Evolutionary conservation across 2,113 vertebrate species (phyloP).

Genomic region (Melanostigma gelatinosum): DNA sequence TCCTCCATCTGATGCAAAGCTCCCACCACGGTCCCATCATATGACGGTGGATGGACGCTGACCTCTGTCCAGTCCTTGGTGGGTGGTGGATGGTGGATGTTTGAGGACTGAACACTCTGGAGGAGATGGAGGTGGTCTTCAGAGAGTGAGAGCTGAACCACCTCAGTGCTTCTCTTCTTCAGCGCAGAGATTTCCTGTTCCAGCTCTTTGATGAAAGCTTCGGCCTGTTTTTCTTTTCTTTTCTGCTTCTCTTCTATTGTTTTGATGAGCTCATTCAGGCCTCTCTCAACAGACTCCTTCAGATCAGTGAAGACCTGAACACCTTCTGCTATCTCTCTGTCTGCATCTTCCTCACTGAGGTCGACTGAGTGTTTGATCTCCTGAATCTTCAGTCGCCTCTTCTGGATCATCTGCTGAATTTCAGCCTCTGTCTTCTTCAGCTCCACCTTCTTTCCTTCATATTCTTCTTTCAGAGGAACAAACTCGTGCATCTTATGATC

Average conservation of each 20-base stretch:
- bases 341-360: too few species aligned
- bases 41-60: neutral
- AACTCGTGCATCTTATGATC: too few species aligned
- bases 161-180: neutral
- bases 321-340: too few species aligned
- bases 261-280: neutral
- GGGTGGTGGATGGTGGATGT: too few species aligned
- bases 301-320: too few species aligned
- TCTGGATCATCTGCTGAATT: too few species aligned
- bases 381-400: too few species aligned
- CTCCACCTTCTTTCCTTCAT: too few species aligned
- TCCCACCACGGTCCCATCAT: neutral
- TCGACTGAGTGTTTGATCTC: too few species aligned
- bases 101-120: too few species aligned
- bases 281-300: neutral
- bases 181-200: conserved; percentile 27
- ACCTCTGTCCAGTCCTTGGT: conserved; percentile 25
- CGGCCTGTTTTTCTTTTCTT: neutral
- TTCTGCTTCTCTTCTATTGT: neutral
- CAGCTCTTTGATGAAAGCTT: conserved; percentile 8
- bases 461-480: too few species aligned
- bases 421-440: too few species aligned
- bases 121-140: conserved; percentile 18
- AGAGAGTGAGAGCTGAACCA: conserved; percentile 1
- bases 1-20: conserved; percentile 3